Conservation (phyloP, 2,113 vertebrate species). For the chimpanzee (Pan troglodytes) region DNA sequence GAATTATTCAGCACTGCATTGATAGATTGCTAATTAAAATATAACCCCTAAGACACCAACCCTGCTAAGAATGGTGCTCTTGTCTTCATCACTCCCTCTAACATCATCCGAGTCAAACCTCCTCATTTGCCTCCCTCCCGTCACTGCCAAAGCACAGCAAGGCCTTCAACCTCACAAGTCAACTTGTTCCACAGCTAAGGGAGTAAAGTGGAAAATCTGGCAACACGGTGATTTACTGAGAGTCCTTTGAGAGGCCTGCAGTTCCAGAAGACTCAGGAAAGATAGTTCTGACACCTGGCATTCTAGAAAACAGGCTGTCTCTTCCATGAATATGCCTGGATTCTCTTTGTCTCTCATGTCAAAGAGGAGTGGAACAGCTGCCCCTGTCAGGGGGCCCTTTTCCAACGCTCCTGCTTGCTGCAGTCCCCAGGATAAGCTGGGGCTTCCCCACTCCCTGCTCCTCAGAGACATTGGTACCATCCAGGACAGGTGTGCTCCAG, state of each 20-base stretch:
- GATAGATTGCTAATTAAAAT: slow-evolving; percentile 65
- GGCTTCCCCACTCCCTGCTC: neutral
- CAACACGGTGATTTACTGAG: neutral
- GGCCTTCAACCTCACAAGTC: neutral
- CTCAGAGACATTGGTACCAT: neutral
- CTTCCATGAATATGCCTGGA: neutral
- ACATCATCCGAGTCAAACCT: neutral
- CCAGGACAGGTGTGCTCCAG: neutral
- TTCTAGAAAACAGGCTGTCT: neutral
- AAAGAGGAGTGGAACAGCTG: neutral
- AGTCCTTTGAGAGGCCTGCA: neutral
- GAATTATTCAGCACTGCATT: slow-evolving; percentile 65
- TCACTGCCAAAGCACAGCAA: neutral
- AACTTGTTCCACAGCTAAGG: neutral
- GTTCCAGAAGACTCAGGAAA: neutral
- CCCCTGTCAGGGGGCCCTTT: neutral
- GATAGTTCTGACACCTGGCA: neutral
- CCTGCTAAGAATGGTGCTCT: neutral
- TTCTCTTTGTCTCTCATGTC: neutral
- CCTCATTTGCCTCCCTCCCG: neutral
- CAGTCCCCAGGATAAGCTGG: neutral
- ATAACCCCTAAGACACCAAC: slow-evolving; percentile 45
- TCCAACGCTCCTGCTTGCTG: neutral
- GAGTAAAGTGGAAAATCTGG: neutral
- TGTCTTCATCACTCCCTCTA: neutral